phyloP scores from a whole-genome alignment of 2,888 invertebrate genomes.

The Biston stratarius region DNA sequence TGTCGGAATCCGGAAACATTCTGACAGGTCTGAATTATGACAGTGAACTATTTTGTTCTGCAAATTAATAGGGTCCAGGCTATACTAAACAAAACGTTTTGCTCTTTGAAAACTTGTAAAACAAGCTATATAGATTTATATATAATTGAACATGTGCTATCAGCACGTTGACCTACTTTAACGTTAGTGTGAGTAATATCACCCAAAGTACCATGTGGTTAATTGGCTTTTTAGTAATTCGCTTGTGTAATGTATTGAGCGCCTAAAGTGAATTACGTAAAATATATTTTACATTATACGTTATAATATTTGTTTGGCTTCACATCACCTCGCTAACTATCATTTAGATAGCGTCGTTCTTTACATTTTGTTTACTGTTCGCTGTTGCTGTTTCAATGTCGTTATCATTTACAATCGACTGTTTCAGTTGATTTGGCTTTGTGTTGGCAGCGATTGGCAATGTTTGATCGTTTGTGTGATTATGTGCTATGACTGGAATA shows the following conservation, averaged over 20 bases:
- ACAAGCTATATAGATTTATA: background rate
- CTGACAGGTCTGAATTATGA: constrained; percentile 10
- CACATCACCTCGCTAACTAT: constrained; percentile 6
- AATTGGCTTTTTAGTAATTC: constrained; percentile 17
- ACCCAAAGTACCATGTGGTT: background rate
- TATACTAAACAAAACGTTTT: background rate
- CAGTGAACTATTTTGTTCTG: constrained; percentile 9
- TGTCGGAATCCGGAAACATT: background rate
- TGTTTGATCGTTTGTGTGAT: constrained; percentile 30
- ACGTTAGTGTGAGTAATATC: background rate
- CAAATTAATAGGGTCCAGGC: constrained; percentile 1
- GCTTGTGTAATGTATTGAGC: constrained; percentile 7
- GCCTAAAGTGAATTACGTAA: constrained; percentile 10
- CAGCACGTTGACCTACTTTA: constrained; percentile 3
- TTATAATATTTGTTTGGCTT: constrained; percentile 12
- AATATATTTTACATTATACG: constrained; percentile 6
- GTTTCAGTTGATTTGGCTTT: constrained; percentile 40
- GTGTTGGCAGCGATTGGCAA: constrained; percentile 35
- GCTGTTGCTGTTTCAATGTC: constrained; percentile 27
- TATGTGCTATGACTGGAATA: background rate
- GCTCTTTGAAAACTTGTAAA: background rate
- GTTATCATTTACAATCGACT: constrained; percentile 40
- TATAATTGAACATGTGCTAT: background rate
- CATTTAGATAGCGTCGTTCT: constrained; percentile 31
- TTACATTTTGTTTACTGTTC: constrained; percentile 34